Evolutionary conservation across 2,113 vertebrate genomes (phyloP).

Genomic region (Scytalopus superciliaris): DNA sequence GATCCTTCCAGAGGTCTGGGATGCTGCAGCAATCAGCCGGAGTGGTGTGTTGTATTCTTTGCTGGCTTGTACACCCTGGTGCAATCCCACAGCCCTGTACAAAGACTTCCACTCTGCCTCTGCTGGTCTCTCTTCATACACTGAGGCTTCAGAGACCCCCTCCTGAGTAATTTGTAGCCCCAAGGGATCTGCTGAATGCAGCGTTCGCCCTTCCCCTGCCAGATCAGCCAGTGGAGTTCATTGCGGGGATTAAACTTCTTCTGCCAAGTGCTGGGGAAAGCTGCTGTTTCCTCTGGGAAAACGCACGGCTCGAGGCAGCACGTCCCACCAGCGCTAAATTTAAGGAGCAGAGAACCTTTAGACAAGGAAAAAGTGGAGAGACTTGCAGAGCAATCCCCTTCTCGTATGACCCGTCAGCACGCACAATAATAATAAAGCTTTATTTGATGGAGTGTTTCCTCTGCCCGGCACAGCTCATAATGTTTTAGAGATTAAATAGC

Average conservation of each 20-base stretch:
- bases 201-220: neutral
- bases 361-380: neutral
- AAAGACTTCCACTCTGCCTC: too few species aligned
- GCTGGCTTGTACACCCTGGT: rapidly evolving
- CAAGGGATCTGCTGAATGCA: neutral
- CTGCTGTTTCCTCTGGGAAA: neutral
- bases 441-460: slow-evolving; percentile 62
- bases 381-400: slow-evolving; percentile 41
- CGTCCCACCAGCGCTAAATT: slow-evolving; percentile 12
- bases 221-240: neutral
- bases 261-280: neutral
- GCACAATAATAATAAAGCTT: slow-evolving; percentile 63
- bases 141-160: neutral
- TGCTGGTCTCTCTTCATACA: neutral
- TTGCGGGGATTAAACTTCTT: neutral
- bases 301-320: neutral
- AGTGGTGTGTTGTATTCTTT: neutral
- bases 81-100: neutral
- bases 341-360: slow-evolving; percentile 7
- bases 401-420: slow-evolving; percentile 25
- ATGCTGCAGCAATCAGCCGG: neutral
- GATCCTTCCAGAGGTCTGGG: neutral
- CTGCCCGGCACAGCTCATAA: slow-evolving; percentile 48
- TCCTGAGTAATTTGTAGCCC: neutral
- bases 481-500: slow-evolving; percentile 68